Evolutionary conservation across 2,113 vertebrate genomes (phyloP), one percentile per base, ranked within the genome.

Genomic region (Aptenodytes patagonicus): DNA sequence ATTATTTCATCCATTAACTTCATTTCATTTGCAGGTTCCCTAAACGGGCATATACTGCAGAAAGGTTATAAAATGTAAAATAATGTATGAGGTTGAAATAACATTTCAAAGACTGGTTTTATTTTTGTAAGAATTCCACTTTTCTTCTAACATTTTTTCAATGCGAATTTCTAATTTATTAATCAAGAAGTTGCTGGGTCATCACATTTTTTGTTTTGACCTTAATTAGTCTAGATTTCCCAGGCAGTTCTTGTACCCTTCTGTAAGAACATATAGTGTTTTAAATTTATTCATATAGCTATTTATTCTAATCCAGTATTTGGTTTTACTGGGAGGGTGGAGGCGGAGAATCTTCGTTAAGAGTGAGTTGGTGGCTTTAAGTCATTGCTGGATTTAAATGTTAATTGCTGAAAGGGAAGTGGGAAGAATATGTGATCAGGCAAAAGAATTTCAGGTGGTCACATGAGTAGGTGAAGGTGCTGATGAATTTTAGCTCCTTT

Each of bases 401-500:
- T 75, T 78, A 82, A 34, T 40, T 90, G 34, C 51, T 68, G 57
- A 62, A 78, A 34, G 28, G 51, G 29, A 89, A 42, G 40, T 69
- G 12, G 7, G 36, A 90, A 52, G 77, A 89, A 40, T 58, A 84
- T 89, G 24, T 64, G 87, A 44, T 95, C 70, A 52, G 38, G 38
- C 54, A 65, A 47, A 87, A 87, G 42, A 78, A 84, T 91, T 90
- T 93, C 83, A 84, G 25, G 34, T 60, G 65, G 85, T 87, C 73
- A 36, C 51, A 22, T 40, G 60, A 85, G 34, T 18, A 61, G 66
- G 44, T 69, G 68, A 91, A 89, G 78, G 82, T 88, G 54, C 51
- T 93, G 61, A 66, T 80, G 52, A 78, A 18, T 91, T 96, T 97
- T 89, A 85, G n/a, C 54, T 80, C 28, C 78, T 81, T 97, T 72